Conservation (phyloP, 2,113 vertebrate genomes). For the Amia ocellicauda region DNA sequence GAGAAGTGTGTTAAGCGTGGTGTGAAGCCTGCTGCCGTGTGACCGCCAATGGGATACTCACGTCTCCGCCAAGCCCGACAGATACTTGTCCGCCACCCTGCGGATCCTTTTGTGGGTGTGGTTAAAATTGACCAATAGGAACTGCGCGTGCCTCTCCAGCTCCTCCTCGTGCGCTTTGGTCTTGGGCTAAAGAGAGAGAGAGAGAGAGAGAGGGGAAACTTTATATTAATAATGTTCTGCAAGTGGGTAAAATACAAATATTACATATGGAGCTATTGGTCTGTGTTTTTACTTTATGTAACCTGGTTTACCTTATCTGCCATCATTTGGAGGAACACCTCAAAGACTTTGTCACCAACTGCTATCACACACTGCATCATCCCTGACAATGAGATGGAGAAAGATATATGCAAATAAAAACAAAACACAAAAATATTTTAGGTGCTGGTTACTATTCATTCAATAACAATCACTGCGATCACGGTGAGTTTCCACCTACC, state of each 20-base stretch:
- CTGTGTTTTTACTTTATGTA: too few species aligned
- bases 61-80: constrained; percentile 93
- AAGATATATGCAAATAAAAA: neutral
- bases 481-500: constrained; percentile 59
- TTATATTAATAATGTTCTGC: too few species aligned
- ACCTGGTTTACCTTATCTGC: constrained; percentile 80
- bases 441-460: neutral
- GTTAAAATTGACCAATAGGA: constrained; percentile 92
- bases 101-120: constrained; percentile 96
- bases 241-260: neutral
- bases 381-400: constrained; percentile 58
- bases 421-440: too few species aligned
- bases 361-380: constrained; percentile 97
- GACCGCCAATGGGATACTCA: constrained; percentile 50
- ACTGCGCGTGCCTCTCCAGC: constrained; percentile 89
- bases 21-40: too few species aligned
- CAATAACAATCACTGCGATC: neutral
- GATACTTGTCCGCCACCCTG: constrained; percentile 93
- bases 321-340: constrained; percentile 95
- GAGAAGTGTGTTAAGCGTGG: too few species aligned
- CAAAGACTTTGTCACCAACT: constrained; percentile 93
- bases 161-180: constrained; percentile 94
- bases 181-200: constrained; percentile 73
- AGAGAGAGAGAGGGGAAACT: constrained; percentile 19
- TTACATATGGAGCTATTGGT: too few species aligned